Base-by-base conservation (phyloP, 2,888 invertebrate species). In the Seira musarum region DNA sequence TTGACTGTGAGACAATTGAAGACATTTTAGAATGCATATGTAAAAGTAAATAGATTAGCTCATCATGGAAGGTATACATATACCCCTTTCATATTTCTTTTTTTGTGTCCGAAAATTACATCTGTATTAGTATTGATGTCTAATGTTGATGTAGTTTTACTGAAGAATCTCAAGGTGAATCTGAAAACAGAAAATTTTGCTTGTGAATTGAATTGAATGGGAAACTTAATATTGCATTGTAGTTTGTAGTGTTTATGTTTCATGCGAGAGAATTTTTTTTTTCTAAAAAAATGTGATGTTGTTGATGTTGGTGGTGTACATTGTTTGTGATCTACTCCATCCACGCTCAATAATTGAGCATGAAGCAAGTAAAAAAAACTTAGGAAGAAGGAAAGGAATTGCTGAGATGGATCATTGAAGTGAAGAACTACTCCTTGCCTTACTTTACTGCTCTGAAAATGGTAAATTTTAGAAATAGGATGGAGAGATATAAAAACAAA, bases 101-200 rank as follows among this genome's bases (percentile, higher is more conserved):
- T 76, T 69, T 76, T n/a, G 53, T 53, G 53, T 53, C 17, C 53
- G 13, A 30, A 30, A 30, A 30, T 30, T 30, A 30, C 30, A 30
- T 30, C 67, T 1, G 24, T n/a, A 63, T 63, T 73, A 2, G 24
- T n/a, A 63, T 63, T 73, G 53, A 74, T 64, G 74, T 74, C 57
- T 30, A 8, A 30, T 30, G 30, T 30, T 30, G 30, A 30, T 30
- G 30, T 5, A 30, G 30, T 30, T 30, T 30, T 30, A 30, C 30
- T 30, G 8, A 61, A 61, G 67, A 67, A 61, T 77, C 65, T 77
- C 76, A 77, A 77, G 76, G 76, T 77, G 70, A 77, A 69, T 24
- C 46, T 67, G 46, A 49, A 75, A 74, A 66, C 60, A 30, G 8
- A 30, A 30, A 30, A 30, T 30, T 30, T 30, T 30, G 30, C 30